Base-by-base conservation (phyloP, 2,797 vertebrate genomes). In the Semotilus atromaculatus region DNA sequence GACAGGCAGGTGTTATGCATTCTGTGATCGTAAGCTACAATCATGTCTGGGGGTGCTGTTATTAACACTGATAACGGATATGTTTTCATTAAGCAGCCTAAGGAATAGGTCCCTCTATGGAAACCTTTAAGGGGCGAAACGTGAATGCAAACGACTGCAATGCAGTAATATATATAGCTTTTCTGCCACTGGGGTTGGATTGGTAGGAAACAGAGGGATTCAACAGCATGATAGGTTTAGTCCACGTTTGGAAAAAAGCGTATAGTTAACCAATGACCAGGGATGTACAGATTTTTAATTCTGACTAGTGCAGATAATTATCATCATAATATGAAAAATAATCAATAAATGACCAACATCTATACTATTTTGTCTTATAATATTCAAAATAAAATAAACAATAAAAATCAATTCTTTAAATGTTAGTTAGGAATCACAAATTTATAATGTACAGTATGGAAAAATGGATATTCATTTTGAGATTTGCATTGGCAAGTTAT, bases 1-100 rank as follows among this genome's bases (percentile, higher is more conserved):
- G 86, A 88, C 83, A 85, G 84, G 83, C 87, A 90, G 89, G 89
- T 90, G 89, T 88, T 43, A 83, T 67, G 68, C 81, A 76, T 88
- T 82, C 88, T 85, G 71, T 73, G 77, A 88, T 83, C 26, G 40
- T 80, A 82, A 75, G 84, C 79, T 48, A 43, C 81, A 81, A 88
- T 84, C 80, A 84, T 68, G 36, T 71, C 23, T 68, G 80, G 71
- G 60, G 66, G 5, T 77, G 75, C 70, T 51, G 76, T 77, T 68
- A 88, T 86, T 64, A 58, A 86, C 80, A 81, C 78, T 53, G 83
- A 81, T 81, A 83, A 77, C 26, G 83, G 68, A 82, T 70, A 75
- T 43, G 51, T 81, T 84, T 87, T 89, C 80, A 88, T 74, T 87
- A 84, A 77, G 79, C 68, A 48, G 62, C 21, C 16, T 78, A 64